Evolutionary conservation across 2,888 invertebrate species (phyloP).

Genomic region (Tachystola acroxantha): DNA sequence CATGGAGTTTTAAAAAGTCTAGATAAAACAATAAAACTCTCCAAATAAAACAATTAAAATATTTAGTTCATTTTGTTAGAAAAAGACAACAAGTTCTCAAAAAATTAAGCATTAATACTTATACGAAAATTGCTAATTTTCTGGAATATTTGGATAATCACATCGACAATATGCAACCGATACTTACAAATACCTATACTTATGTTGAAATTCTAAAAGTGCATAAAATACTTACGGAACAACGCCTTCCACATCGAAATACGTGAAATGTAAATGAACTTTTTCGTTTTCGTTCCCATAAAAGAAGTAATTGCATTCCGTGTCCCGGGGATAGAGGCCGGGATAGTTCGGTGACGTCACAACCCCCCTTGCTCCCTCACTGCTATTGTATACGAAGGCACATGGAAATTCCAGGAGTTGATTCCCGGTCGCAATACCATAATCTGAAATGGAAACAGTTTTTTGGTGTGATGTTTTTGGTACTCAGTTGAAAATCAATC

Average conservation of each 20-base stretch:
- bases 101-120: too few relatives aligned
- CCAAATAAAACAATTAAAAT: too few relatives aligned
- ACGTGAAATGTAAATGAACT: conserved; percentile 89
- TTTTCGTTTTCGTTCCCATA: conserved; percentile 87
- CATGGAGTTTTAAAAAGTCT: too few relatives aligned
- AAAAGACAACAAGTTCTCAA: too few relatives aligned
- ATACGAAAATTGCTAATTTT: too few relatives aligned
- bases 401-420: conserved; percentile 88
- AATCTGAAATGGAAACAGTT: conserved; percentile 80
- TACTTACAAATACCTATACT: background rate
- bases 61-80: too few relatives aligned
- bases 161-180: too few relatives aligned
- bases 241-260: conserved; percentile 97
- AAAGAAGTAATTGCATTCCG: conserved; percentile 95
- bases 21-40: too few relatives aligned
- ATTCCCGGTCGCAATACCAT: conserved; percentile 88
- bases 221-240: conserved; percentile 93
- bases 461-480: background rate
- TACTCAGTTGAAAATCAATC: background rate
- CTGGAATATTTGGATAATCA: too few relatives aligned
- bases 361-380: conserved; percentile 84
- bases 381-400: conserved; percentile 93
- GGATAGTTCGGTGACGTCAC: conserved; percentile 95
- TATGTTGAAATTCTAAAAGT: too few relatives aligned
- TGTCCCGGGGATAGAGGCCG: conserved; percentile 91